A percentile compares a stretch with the other conserved stretches of the same genome.
Conservation (phyloP, 2,888 invertebrate species). For the Phalera bucephala region DNA sequence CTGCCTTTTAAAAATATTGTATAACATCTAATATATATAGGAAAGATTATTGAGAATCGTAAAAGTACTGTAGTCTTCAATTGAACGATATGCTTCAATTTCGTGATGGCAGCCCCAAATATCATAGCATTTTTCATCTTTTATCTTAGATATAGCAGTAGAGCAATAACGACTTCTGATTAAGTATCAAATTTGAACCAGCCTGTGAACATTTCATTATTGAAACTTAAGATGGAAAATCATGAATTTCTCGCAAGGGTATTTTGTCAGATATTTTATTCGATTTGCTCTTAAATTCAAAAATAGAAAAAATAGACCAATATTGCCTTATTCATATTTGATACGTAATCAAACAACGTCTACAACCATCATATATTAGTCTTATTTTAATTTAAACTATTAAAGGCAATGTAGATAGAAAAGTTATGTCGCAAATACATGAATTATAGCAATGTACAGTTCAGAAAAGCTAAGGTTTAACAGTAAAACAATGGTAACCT, state of each 20-base stretch:
- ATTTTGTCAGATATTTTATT: background rate
- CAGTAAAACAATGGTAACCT: constrained; percentile 33
- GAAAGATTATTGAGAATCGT: constrained; percentile 78
- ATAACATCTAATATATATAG: constrained; percentile 79
- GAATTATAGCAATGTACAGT: constrained; percentile 53
- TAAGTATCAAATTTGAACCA: constrained; percentile 12
- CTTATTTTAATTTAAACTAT: constrained; percentile 63
- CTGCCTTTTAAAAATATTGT: constrained; percentile 71
- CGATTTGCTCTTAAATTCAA: too few relatives aligned
- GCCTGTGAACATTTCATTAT: constrained; percentile 10
- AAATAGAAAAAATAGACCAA: background rate
- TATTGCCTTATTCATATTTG: constrained; percentile 21
- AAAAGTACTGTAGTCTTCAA: constrained; percentile 78
- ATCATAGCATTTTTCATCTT: constrained; percentile 42
- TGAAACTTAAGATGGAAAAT: constrained; percentile 7
- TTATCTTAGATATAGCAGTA: constrained; percentile 27
- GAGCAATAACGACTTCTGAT: constrained; percentile 18
- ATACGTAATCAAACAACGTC: constrained; percentile 26
- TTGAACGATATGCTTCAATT: constrained; percentile 82
- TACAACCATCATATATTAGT: constrained; percentile 44
- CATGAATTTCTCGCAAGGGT: background rate
- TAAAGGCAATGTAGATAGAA: constrained; percentile 69
- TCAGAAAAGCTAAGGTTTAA: constrained; percentile 39
- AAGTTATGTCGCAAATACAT: constrained; percentile 56
- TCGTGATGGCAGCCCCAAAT: constrained; percentile 73